These are phyloP conservation scores for Anas platyrhynchos DNA, from an alignment of 2,113 vertebrate species.

Conservation along the genomic window DNA sequence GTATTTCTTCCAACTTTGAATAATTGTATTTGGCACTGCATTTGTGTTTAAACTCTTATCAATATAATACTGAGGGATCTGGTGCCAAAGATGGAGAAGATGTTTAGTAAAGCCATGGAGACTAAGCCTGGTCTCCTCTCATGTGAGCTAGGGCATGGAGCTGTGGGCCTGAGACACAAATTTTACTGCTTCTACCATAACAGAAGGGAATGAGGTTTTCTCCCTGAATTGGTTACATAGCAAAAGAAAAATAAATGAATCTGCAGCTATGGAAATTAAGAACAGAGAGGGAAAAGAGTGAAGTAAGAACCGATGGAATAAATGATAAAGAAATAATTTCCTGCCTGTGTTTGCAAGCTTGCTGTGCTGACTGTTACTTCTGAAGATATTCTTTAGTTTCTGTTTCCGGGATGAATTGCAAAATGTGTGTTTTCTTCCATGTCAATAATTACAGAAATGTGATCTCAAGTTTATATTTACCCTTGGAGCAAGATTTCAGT, in stretches of 20 bases:
- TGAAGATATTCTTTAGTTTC: background rate
- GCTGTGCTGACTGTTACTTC: background rate
- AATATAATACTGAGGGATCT: background rate
- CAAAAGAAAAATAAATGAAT: background rate
- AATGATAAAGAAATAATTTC: slow-evolving; percentile 28
- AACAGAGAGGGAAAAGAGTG: background rate
- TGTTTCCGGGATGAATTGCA: background rate
- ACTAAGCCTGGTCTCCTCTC: background rate
- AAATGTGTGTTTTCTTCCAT: background rate
- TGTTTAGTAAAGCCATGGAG: background rate
- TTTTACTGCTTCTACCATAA: background rate
- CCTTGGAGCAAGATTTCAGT: background rate
- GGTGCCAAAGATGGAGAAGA: background rate
- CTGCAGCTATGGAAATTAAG: background rate
- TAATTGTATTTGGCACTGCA: background rate
- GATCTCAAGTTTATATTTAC: background rate
- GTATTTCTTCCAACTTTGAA: background rate
- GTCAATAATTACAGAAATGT: background rate
- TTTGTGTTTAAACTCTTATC: background rate
- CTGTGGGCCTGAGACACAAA: background rate
- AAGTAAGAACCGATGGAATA: background rate
- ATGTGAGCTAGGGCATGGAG: background rate
- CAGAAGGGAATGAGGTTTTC: background rate
- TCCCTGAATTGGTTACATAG: background rate
- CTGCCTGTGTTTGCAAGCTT: background rate